phyloP scores from a whole-genome alignment of 2,797 vertebrate species.

The Astyanax mexicanus region DNA sequence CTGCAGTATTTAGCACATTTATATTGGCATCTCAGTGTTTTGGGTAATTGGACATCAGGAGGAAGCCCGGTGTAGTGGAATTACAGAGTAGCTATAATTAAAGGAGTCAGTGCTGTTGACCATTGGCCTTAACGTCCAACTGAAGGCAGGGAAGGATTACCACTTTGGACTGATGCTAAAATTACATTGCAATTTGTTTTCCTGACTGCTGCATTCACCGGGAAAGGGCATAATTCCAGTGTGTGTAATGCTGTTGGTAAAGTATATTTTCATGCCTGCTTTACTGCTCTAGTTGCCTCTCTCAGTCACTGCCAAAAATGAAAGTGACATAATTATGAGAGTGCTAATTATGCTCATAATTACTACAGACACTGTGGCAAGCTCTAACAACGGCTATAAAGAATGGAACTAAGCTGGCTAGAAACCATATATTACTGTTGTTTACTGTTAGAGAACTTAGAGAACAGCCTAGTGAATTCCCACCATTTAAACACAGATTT shows the following conservation, averaged over 20 bases:
- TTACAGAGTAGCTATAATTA: conserved; percentile 27
- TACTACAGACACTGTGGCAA: background rate
- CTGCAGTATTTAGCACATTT: conserved; percentile 12
- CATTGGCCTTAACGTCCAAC: background rate
- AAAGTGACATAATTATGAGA: too few species aligned
- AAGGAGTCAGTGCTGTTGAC: conserved; percentile 14
- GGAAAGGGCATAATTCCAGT: background rate
- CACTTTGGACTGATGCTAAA: background rate
- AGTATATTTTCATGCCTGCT: background rate
- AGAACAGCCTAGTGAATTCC: background rate
- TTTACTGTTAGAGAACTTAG: background rate
- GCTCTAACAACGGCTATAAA: background rate
- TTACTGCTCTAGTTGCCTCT: background rate
- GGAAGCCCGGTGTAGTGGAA: background rate
- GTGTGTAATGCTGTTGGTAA: background rate
- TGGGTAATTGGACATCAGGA: background rate
- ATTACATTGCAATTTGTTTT: background rate
- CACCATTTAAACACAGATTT: background rate
- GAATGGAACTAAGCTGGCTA: background rate
- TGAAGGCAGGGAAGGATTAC: conserved; percentile 8
- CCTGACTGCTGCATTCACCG: background rate
- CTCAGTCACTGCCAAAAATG: background rate
- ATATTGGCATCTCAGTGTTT: background rate
- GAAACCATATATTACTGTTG: background rate
- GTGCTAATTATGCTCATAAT: background rate